Evolutionary conservation across 2,113 vertebrate genomes (phyloP).

Genomic region (Xenus cinereus): DNA sequence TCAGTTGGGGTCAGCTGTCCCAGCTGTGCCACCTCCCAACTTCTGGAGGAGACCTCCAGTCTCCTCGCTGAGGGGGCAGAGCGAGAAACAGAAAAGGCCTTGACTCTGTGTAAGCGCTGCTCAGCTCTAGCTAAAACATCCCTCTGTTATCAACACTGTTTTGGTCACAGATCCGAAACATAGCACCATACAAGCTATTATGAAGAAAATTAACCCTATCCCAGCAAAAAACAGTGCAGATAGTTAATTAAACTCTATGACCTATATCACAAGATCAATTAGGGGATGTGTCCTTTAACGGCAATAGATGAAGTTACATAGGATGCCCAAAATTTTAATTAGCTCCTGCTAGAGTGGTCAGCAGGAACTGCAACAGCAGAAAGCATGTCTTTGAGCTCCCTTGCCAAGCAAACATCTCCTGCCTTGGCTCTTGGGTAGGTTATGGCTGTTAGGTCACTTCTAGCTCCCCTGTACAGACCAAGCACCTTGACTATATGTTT

Average conservation of each 20-base stretch:
- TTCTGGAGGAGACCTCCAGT: background rate
- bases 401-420: background rate
- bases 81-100: background rate
- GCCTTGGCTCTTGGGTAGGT: background rate
- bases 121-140: background rate
- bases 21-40: background rate
- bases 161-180: background rate
- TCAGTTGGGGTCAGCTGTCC: background rate
- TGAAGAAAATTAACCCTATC: background rate
- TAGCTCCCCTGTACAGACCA: background rate
- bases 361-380: background rate
- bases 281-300: background rate
- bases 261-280: background rate
- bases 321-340: background rate
- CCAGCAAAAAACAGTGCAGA: background rate
- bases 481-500: background rate
- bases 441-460: background rate
- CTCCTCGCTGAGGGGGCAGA: background rate
- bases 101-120: background rate
- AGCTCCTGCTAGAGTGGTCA: background rate
- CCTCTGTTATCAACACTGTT: background rate
- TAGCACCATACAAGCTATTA: background rate
- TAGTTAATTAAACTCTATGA: background rate
- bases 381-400: background rate
- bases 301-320: background rate